Evolutionary conservation across 2,797 vertebrate species (phyloP).

Genomic region (Ctenosaura bakeri): DNA sequence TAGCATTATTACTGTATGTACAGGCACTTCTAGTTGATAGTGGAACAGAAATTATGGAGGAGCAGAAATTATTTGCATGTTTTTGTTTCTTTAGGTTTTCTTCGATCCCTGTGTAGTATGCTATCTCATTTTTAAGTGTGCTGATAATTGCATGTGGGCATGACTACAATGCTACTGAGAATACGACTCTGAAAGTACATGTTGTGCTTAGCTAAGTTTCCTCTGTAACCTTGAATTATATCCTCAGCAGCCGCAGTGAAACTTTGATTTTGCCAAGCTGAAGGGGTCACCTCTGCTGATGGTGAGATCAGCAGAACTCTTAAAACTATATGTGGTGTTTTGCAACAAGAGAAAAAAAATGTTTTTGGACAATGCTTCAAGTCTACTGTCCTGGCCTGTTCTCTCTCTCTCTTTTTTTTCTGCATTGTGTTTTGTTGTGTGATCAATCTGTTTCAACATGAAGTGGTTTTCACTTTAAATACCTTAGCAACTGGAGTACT

Average conservation of each 20-base stretch:
- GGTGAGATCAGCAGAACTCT: constrained; percentile 1
- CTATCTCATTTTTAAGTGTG: background rate
- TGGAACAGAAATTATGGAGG: too few species aligned
- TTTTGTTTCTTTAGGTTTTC: background rate
- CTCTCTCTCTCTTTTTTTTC: background rate
- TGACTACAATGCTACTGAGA: accelerated
- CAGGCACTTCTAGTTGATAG: background rate
- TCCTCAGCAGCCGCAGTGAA: background rate
- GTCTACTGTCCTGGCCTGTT: background rate
- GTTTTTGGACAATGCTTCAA: constrained; percentile 8
- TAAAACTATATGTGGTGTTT: constrained; percentile 4
- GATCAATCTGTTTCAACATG: background rate
- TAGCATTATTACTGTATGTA: background rate
- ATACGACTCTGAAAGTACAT: background rate
- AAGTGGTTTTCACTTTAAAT: background rate
- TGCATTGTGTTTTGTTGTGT: background rate
- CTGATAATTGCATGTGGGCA: constrained; percentile 24
- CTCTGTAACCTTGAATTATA: constrained; percentile 30
- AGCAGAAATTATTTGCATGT: background rate
- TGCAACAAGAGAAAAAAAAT: background rate
- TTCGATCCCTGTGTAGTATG: background rate
- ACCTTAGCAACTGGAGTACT: background rate
- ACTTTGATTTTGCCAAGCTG: constrained; percentile 29
- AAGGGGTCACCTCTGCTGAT: background rate
- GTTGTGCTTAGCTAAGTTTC: constrained; percentile 23